Evolutionary conservation across 1,140 invertebrate species (phyloP).

Genomic region (Listronotus oregonensis): DNA sequence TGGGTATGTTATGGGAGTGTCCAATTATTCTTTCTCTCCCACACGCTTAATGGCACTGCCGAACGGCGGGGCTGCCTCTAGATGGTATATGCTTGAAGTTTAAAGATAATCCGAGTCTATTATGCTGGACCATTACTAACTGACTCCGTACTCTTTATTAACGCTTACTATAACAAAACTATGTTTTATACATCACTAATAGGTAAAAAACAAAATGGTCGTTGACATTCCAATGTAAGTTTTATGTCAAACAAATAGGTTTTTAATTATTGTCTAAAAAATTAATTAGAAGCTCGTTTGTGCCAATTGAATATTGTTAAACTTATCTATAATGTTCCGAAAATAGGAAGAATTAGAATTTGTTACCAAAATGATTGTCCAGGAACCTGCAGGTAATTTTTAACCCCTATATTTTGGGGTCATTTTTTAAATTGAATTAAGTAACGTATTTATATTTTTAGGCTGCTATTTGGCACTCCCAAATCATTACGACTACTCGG

Average conservation of each 20-base stretch:
- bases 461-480: constrained; percentile 97
- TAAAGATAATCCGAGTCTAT: no score
- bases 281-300: constrained; percentile 13
- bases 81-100: no score
- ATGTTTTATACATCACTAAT: no score
- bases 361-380: constrained; percentile 71
- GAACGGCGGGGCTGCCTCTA: no score
- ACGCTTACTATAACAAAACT: no score
- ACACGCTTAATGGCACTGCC: no score
- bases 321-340: constrained; percentile 13
- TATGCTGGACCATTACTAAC: no score
- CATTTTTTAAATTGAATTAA: constrained; percentile 36
- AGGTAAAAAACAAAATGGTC: constrained; percentile 35
- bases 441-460: constrained; percentile 58
- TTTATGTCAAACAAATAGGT: constrained; percentile 37
- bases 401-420: constrained; percentile 18
- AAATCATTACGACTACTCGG: constrained; percentile 93
- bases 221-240: constrained; percentile 29
- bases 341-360: constrained; percentile 14
- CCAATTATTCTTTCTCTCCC: no score
- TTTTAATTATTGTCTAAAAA: constrained; percentile 30
- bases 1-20: no score
- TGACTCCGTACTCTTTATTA: no score
- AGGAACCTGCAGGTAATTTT: constrained; percentile 82
- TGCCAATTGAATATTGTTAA: constrained; percentile 9